Percentiles rank a stretch among this genome's conserved stretches.
Evolutionary conservation across 1,140 invertebrate species (phyloP).

Genomic region (Lamellibrachia luymesi): DNA sequence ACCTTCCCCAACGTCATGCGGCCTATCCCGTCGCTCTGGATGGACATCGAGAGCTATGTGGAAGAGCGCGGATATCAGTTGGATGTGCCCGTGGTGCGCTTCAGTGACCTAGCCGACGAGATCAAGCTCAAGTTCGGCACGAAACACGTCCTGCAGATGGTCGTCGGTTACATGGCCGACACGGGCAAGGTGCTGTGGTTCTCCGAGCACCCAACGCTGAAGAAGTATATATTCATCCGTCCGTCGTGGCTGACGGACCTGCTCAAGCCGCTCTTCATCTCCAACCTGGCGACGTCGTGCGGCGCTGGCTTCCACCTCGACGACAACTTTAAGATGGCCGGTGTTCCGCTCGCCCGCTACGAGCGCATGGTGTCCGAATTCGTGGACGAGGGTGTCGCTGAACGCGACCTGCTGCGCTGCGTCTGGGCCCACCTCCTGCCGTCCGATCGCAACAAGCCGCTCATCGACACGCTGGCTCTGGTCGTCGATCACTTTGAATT

Average conservation of each 20-base stretch:
- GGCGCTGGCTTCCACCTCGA: constrained; percentile 20
- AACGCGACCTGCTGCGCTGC: constrained; percentile 44
- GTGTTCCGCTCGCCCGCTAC: constrained; percentile 29
- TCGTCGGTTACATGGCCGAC: constrained; percentile 48
- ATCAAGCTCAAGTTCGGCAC: constrained; percentile 49
- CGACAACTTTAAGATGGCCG: constrained; percentile 29
- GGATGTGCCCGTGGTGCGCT: constrained; percentile 43
- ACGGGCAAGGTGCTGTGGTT: constrained; percentile 51
- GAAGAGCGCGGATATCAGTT: constrained; percentile 48
- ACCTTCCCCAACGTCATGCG: constrained; percentile 47
- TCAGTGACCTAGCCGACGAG: constrained; percentile 40
- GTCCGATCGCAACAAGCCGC: constrained; percentile 34
- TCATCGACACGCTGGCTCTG: constrained; percentile 36
- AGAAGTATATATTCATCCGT: constrained; percentile 43
- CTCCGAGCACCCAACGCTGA: constrained; percentile 35
- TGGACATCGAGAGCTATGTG: constrained; percentile 46
- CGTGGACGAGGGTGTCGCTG: constrained; percentile 40
- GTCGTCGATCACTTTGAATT: constrained; percentile 42
- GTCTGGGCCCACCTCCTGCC: constrained; percentile 37
- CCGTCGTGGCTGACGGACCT: constrained; percentile 52
- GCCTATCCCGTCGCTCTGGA: constrained; percentile 50
- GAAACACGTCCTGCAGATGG: constrained; percentile 41
- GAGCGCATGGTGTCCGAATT: constrained; percentile 44
- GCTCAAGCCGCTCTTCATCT: constrained; percentile 40
- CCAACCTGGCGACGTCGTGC: constrained; percentile 32